A percentile compares a stretch with the other conserved stretches of the same genome.
phyloP scores from a whole-genome alignment of 1,140 invertebrate species.

The Maconellicoccus hirsutus region DNA sequence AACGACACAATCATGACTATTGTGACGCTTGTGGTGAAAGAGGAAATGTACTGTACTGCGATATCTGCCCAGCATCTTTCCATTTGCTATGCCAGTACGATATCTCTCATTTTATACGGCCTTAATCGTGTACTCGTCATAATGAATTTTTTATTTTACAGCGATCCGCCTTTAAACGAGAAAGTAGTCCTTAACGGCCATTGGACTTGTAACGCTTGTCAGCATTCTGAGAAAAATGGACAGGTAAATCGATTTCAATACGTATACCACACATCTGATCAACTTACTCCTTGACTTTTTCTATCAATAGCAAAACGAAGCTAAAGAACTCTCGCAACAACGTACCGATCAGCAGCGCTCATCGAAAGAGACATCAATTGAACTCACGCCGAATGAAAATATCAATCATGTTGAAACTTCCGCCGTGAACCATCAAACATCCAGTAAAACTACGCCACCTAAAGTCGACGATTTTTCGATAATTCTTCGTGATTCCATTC shows the following conservation, averaged over 20 bases:
- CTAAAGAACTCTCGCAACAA: too few relatives aligned
- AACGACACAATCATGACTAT: conserved; percentile 83
- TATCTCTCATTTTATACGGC: neutral
- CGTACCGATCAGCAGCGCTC: too few relatives aligned
- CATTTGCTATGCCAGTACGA: conserved; percentile 81
- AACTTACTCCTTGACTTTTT: too few relatives aligned
- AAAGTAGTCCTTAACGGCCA: neutral
- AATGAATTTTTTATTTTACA: neutral
- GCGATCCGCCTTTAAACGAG: neutral
- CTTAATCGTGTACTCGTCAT: neutral
- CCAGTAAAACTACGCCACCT: too few relatives aligned
- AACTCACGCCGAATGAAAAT: too few relatives aligned
- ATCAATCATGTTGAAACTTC: too few relatives aligned
- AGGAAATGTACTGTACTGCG: conserved; percentile 90
- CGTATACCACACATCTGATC: too few relatives aligned
- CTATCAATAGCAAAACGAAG: too few relatives aligned
- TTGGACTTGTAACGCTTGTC: neutral
- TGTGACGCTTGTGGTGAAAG: conserved; percentile 88
- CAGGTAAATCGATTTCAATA: neutral
- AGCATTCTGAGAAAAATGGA: neutral
- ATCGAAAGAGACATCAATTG: too few relatives aligned
- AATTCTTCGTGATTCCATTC: neutral
- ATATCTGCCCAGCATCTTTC: conserved; percentile 87
- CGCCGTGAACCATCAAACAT: too few relatives aligned
- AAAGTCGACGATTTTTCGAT: neutral